These are phyloP conservation scores for Pygmarrhopalites habei DNA, from an alignment of 1,140 invertebrate species.

Conservation along the genomic window DNA sequence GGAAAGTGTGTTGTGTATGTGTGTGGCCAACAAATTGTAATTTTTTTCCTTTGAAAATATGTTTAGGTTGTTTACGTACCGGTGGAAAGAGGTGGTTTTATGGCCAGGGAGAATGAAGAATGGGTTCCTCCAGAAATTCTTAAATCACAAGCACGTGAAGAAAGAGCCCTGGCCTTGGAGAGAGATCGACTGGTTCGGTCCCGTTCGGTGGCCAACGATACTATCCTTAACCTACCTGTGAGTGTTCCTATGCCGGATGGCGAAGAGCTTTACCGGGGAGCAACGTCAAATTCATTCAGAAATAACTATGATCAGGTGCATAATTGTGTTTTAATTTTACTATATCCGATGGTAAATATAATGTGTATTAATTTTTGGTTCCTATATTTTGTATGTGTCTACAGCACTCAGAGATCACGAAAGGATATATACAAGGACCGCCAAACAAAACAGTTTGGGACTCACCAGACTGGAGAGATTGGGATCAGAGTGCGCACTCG, in stretches of 20 bases:
- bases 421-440: conserved; percentile 29
- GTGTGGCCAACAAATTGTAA: neutral
- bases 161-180: conserved; percentile 32
- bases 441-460: conserved; percentile 37
- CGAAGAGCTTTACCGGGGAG: conserved; percentile 24
- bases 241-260: conserved; percentile 31
- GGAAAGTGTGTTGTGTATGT: neutral
- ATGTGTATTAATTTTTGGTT: neutral
- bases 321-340: neutral
- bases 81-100: conserved; percentile 24
- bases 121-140: conserved; percentile 14
- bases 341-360: neutral
- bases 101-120: conserved; percentile 22
- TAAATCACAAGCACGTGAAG: conserved; percentile 23
- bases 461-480: conserved; percentile 24
- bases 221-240: conserved; percentile 29
- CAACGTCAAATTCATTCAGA: neutral
- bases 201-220: conserved; percentile 33
- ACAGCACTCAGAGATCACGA: conserved; percentile 30
- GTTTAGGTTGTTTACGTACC: conserved; percentile 24
- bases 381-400: conserved; percentile 14
- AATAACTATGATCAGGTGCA: conserved; percentile 29
- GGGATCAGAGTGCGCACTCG: conserved; percentile 7
- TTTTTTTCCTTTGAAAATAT: neutral
- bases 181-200: conserved; percentile 34